A percentile compares a stretch with the other conserved stretches of the same genome.
phyloP scores from a whole-genome alignment of 2,888 invertebrate genomes.

The Disparrhopalites patrizii region DNA sequence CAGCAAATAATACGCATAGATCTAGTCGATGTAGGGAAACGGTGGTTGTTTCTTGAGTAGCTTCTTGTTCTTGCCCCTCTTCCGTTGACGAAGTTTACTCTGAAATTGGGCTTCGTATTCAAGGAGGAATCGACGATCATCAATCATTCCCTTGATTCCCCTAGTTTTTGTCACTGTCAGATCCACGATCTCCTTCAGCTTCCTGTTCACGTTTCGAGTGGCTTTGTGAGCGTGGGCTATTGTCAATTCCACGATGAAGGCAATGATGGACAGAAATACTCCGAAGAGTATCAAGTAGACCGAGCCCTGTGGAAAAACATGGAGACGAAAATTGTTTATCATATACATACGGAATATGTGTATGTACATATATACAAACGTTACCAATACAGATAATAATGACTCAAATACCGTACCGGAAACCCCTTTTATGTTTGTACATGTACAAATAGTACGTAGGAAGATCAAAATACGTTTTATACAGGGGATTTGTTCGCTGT shows the following conservation, averaged over 20 bases:
- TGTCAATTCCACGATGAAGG: constrained; percentile 39
- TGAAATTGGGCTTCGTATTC: constrained; percentile 25
- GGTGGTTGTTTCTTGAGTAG: constrained; percentile 18
- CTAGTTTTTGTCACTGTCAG: constrained; percentile 26
- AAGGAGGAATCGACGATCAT: constrained; percentile 18
- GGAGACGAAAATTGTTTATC: too few species aligned
- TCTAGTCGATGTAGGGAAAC: constrained; percentile 33
- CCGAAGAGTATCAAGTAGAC: constrained; percentile 45
- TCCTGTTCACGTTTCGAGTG: constrained; percentile 30
- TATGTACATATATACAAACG: too few species aligned
- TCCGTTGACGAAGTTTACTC: constrained; percentile 15
- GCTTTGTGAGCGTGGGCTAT: constrained; percentile 6
- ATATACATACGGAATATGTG: not conserved
- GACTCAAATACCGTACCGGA: too few species aligned
- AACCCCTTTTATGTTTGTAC: too few species aligned
- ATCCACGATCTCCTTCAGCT: constrained; percentile 35
- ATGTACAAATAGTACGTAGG: too few species aligned
- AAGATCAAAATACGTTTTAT: too few species aligned
- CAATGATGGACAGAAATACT: constrained; percentile 35
- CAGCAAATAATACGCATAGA: too few species aligned
- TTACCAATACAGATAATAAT: too few species aligned
- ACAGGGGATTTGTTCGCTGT: too few species aligned
- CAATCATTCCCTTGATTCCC: not conserved
- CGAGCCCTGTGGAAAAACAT: constrained; percentile 45
- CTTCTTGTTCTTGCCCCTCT: constrained; percentile 17